Evolutionary conservation across 2,888 invertebrate genomes (phyloP).

Genomic region (Andricus curvator): DNA sequence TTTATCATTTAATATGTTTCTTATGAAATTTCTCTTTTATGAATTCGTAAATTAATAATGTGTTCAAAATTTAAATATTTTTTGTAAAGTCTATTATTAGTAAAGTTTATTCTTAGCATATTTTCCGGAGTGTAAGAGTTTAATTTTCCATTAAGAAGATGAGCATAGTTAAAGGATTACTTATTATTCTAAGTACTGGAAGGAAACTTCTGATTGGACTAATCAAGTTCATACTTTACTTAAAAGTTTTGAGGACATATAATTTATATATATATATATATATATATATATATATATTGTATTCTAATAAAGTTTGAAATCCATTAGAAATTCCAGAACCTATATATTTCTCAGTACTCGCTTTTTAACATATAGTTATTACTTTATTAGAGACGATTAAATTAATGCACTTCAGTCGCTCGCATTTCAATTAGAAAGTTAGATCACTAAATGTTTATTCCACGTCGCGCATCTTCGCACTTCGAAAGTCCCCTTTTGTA

Average conservation of each 20-base stretch:
- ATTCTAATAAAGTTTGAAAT: conserved; percentile 12
- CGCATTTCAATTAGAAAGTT: conserved; percentile 35
- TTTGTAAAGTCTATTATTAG: background rate
- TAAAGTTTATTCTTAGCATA: background rate
- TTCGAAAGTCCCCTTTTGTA: background rate
- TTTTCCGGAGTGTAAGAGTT: background rate
- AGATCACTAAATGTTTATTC: conserved; percentile 19
- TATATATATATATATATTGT: background rate
- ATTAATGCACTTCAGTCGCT: conserved; percentile 1
- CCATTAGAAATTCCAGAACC: background rate
- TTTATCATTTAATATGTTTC: too few relatives aligned
- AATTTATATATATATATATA: background rate
- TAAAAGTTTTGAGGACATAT: background rate
- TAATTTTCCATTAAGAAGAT: conserved; percentile 8
- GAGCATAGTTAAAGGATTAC: background rate
- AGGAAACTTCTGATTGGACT: background rate
- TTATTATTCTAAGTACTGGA: background rate
- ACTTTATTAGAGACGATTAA: background rate
- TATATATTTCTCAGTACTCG: background rate
- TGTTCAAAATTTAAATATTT: background rate
- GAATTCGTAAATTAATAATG: too few relatives aligned
- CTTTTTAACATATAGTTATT: background rate
- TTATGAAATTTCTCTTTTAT: too few relatives aligned
- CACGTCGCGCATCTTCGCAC: background rate
- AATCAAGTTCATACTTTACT: conserved; percentile 10